Base-by-base conservation (phyloP, 1,140 invertebrate genomes). In the Ceratina japonica region DNA sequence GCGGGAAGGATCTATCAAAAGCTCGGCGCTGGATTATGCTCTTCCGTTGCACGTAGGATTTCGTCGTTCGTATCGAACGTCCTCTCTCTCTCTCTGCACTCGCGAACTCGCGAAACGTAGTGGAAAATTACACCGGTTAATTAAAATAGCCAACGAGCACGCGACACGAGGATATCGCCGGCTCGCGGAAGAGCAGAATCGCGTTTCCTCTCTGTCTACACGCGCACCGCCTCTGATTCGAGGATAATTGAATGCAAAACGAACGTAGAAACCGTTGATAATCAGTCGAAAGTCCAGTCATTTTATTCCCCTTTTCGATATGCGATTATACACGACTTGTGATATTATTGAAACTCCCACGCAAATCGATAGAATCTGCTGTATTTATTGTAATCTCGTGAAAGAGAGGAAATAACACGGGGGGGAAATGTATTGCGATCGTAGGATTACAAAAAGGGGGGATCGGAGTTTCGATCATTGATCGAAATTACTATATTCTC, bases 241-340 rank as follows among this genome's bases (percentile, higher is more conserved):
- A 18, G 27, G 37, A 59, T 18, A 12, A 24, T 44, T 44, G 66
- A 20, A 59, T 20, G 13, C 27, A 51, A 18, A 10, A 61, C 27
- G 64, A 52, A n/a, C 16, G 20, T 31, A 10, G 31, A 22, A 62
- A 4, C 31, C 15, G 37, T 78, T 71, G 59, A 72, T 72, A 64
- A 78, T 78, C 75, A 22, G 13, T 64, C 27, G 75, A 78, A 72
- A 72, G 69, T 78, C 20, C 10, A 72, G 22, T 16, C 8, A n/a
- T 2, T 44, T 16, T 18, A 3, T 49, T 51, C 18, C 1, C 2
- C 24, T 66, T 31, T 68, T 37, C 18, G 2, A 56, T n/a, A n/a
- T 3, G 16, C 5, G 3, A 1, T 44, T 44, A 44, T 44, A 44
- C 37, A 44, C 37, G 5, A 44, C 37, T 44, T 44, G 37, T 44